Percentiles rank a stretch among this genome's conserved stretches.
Evolutionary conservation across 2,797 vertebrate species (phyloP).

Genomic region (Fundulus diaphanus): DNA sequence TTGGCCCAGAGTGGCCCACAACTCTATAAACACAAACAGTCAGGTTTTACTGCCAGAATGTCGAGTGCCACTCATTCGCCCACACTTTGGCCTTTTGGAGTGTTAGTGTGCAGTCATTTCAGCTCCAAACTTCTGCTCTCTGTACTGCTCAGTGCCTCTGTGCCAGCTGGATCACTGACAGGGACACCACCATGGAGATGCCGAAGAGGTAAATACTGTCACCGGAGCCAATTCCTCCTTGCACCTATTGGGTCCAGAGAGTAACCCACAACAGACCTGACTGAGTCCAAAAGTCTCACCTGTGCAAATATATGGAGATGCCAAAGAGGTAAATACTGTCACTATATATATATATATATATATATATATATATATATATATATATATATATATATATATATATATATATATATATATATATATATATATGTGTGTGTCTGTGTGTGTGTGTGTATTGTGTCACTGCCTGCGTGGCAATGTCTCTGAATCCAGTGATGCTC

Average conservation of each 20-base stretch:
- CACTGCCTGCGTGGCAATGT: too few relatives aligned
- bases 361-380: neutral
- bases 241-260: conserved; percentile 24
- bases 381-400: too few relatives aligned
- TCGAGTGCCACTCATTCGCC: conserved; percentile 44
- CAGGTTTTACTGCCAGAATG: conserved; percentile 44
- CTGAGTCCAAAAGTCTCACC: conserved; percentile 15
- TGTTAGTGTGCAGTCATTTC: conserved; percentile 41
- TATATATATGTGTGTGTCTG: too few relatives aligned
- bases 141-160: conserved; percentile 49
- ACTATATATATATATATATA: neutral
- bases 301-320: too few relatives aligned
- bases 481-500: too few relatives aligned
- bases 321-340: too few relatives aligned
- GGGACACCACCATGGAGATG: conserved; percentile 40
- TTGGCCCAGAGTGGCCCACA: conserved; percentile 42
- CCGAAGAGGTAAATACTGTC: conserved; percentile 29
- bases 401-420: neutral
- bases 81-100: conserved; percentile 55
- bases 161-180: conserved; percentile 60
- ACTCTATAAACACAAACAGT: conserved; percentile 60
- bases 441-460: too few relatives aligned
- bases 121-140: conserved; percentile 52
- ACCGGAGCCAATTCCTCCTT: conserved; percentile 34
- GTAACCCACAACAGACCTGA: conserved; percentile 26